phyloP scores from a whole-genome alignment of 2,888 invertebrate genomes.

The Harpagoxenus sublaevis region DNA sequence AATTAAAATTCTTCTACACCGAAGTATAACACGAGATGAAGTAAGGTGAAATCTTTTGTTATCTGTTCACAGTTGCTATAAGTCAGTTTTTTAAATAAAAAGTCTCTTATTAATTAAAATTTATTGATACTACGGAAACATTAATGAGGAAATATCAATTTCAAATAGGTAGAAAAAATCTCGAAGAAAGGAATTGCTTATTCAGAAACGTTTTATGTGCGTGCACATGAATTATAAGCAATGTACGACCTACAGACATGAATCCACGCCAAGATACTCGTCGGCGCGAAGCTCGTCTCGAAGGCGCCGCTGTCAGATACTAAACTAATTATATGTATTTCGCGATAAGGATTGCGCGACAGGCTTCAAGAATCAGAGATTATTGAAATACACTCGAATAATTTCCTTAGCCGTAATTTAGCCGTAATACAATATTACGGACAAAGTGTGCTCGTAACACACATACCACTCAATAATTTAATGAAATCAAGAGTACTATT shows the following conservation, averaged over 20 bases:
- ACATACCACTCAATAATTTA: constrained; percentile 8
- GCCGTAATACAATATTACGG: constrained; percentile 5
- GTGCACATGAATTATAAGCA: neutral
- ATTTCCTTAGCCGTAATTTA: constrained; percentile 2
- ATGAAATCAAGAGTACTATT: neutral
- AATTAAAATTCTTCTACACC: neutral
- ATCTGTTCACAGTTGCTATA: neutral
- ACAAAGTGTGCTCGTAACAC: neutral
- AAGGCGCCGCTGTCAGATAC: constrained; percentile 64
- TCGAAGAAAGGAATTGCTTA: neutral
- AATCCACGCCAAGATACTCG: constrained; percentile 6
- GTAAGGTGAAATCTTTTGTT: neutral
- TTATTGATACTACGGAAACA: neutral
- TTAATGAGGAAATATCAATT: neutral
- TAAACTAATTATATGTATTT: constrained; percentile 64
- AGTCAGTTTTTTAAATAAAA: neutral
- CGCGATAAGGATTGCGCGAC: constrained; percentile 59
- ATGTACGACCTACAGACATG: neutral
- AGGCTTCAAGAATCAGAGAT: constrained; percentile 50
- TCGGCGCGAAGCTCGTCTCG: constrained; percentile 44
- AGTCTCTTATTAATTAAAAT: neutral
- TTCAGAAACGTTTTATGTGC: neutral
- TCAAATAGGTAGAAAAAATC: neutral
- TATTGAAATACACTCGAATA: constrained; percentile 49
- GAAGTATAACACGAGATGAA: neutral